Evolutionary conservation across 2,888 invertebrate genomes (phyloP).

Genomic region (Chrysodeixis includens): DNA sequence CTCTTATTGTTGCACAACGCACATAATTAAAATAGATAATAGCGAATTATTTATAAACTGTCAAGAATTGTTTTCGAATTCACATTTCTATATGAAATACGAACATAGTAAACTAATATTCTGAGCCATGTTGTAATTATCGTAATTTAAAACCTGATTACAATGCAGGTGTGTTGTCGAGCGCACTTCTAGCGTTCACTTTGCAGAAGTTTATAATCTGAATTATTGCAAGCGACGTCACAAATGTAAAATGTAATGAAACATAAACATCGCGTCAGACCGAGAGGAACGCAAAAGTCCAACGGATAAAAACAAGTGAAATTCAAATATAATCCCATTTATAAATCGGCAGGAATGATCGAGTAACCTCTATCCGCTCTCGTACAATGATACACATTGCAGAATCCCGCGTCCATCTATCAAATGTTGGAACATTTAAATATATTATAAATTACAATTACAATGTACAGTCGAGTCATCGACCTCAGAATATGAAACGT

Average conservation of each 20-base stretch:
- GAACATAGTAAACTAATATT: constrained; percentile 15
- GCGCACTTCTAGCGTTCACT: constrained; percentile 5
- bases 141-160: constrained; percentile 36
- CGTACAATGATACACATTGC: constrained; percentile 56
- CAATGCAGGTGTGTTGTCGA: constrained; percentile 22
- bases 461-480: constrained; percentile 75
- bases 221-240: background rate
- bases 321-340: constrained; percentile 21
- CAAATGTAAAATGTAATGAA: constrained; percentile 7
- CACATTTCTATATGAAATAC: constrained; percentile 3
- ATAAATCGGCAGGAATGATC: constrained; percentile 39
- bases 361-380: constrained; percentile 42
- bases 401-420: constrained; percentile 77
- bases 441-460: constrained; percentile 87
- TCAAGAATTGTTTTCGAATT: background rate
- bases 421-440: constrained; percentile 82
- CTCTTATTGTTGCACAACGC: constrained; percentile 24
- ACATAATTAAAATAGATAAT: constrained; percentile 19
- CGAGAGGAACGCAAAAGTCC: background rate
- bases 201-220: constrained; percentile 10
- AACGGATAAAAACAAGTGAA: constrained; percentile 6
- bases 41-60: background rate
- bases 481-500: constrained; percentile 74
- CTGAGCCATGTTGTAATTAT: constrained; percentile 24
- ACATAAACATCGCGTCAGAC: background rate